Conservation (phyloP, 2,113 vertebrate genomes). For the Atractosteus spatula region DNA sequence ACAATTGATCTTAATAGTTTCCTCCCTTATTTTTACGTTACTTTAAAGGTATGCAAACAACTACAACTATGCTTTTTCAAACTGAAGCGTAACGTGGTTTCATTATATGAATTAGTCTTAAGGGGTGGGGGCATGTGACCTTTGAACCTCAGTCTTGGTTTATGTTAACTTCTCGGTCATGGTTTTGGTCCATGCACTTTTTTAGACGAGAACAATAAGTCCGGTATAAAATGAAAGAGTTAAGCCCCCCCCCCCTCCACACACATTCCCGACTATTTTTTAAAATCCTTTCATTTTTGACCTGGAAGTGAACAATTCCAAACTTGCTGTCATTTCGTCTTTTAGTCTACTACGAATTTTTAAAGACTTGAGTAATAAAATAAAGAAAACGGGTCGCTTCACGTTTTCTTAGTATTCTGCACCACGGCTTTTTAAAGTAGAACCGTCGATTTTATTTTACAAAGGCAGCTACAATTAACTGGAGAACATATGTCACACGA, state of each 20-base stretch:
- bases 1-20: no score
- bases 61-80: not conserved
- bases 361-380: no score
- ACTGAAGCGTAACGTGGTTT: not conserved
- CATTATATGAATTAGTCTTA: not conserved
- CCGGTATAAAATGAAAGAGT: not conserved
- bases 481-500: no score
- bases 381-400: no score
- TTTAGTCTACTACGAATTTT: not conserved
- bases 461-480: no score
- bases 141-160: constrained; percentile 9
- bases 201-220: not conserved
- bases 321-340: not conserved
- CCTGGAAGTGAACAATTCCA: constrained; percentile 15
- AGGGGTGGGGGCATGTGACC: constrained; percentile 8
- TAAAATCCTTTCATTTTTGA: constrained; percentile 5
- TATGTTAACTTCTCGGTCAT: not conserved
- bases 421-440: no score
- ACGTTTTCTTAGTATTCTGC: no score
- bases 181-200: not conserved
- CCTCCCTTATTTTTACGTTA: not conserved
- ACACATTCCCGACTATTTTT: no score
- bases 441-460: no score
- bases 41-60: constrained; percentile 7
- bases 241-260: no score